These are phyloP conservation scores for Bothrops jararaca DNA, from an alignment of 2,113 vertebrate genomes.

Conservation along the genomic window DNA sequence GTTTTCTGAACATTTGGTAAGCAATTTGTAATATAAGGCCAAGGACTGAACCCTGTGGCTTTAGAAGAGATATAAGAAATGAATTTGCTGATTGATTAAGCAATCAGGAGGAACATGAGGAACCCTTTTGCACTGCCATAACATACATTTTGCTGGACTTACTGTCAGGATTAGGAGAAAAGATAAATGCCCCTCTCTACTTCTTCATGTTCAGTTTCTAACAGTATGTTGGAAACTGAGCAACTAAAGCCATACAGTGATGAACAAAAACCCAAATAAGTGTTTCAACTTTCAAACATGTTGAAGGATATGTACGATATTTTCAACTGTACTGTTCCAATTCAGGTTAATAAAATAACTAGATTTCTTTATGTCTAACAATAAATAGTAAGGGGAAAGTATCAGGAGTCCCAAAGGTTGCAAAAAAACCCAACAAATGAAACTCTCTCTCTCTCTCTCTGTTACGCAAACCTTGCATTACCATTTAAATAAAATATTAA, in stretches of 20 bases:
- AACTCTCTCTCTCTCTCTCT: background rate
- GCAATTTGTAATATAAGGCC: background rate
- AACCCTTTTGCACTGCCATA: background rate
- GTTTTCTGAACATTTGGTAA: background rate
- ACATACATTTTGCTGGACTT: background rate
- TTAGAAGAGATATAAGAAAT: background rate
- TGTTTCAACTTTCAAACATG: background rate
- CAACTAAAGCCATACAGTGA: background rate
- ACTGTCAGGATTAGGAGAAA: background rate
- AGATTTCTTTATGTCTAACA: background rate
- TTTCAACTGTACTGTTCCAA: background rate
- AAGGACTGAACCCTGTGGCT: background rate
- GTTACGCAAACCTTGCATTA: conserved; percentile 9
- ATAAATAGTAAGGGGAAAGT: background rate
- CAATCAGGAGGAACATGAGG: background rate
- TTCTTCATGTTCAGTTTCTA: conserved; percentile 1
- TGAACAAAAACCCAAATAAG: background rate
- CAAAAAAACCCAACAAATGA: background rate
- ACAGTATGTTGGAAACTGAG: background rate
- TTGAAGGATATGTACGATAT: background rate
- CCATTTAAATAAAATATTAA: conserved; percentile 45
- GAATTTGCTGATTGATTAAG: background rate
- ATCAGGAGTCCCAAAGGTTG: background rate
- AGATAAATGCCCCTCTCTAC: background rate
- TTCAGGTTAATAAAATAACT: background rate